Percentiles rank a stretch among this genome's conserved stretches.
Conservation (phyloP, 2,888 invertebrate genomes). For the Drosophila helvetica region DNA sequence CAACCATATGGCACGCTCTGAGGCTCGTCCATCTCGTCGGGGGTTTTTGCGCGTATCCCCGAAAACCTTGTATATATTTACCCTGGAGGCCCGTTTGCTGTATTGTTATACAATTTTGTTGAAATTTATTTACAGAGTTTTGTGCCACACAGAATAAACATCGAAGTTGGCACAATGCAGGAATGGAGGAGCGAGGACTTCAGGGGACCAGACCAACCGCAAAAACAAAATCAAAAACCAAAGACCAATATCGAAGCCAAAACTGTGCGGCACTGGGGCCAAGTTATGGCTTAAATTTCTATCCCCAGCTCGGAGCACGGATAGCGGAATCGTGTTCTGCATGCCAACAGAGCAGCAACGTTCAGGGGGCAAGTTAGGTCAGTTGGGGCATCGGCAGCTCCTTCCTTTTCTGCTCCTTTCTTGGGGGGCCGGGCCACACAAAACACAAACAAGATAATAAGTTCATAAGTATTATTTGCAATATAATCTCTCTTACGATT, state of each 20-base stretch:
- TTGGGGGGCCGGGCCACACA: conserved; percentile 39
- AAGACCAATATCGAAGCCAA: conserved; percentile 70
- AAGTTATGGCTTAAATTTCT: conserved; percentile 76
- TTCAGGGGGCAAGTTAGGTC: not conserved
- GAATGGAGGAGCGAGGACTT: not conserved
- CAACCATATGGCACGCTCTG: conserved; percentile 17
- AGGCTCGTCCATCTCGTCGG: conserved; percentile 17
- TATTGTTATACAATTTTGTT: conserved; percentile 79
- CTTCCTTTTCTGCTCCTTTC: conserved; percentile 1
- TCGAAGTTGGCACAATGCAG: conserved; percentile 69
- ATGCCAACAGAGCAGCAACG: conserved; percentile 55
- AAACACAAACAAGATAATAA: conserved; percentile 78
- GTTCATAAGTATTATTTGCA: conserved; percentile 77
- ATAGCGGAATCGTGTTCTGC: conserved; percentile 63
- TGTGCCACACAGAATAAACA: conserved; percentile 76
- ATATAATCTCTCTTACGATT: conserved; percentile 66
- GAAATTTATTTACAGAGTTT: conserved; percentile 79
- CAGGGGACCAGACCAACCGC: conserved; percentile 4
- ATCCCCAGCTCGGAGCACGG: conserved; percentile 61
- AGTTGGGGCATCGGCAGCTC: not conserved
- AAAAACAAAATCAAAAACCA: conserved; percentile 49
- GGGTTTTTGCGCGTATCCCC: conserved; percentile 32
- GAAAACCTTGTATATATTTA: conserved; percentile 44
- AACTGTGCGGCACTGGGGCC: conserved; percentile 51
- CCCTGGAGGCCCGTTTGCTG: conserved; percentile 73